These are phyloP conservation scores for Hycleus cichorii DNA, from an alignment of 1,140 invertebrate species.

Conservation along the genomic window DNA sequence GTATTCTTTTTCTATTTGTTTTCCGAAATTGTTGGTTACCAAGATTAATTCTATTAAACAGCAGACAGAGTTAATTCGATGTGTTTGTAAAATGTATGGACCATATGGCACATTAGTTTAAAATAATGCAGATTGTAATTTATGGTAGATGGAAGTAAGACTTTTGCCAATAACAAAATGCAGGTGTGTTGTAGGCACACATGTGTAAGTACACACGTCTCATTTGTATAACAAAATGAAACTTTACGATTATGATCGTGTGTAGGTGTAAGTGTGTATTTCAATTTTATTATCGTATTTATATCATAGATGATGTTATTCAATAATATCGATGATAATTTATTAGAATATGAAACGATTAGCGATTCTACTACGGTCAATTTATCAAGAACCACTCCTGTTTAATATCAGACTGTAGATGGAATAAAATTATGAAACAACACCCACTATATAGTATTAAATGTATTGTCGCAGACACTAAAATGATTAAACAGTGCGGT, in stretches of 20 bases:
- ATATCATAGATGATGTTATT: not conserved
- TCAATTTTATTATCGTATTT: not conserved
- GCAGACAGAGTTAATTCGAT: too few species aligned
- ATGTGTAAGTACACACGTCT: too few species aligned
- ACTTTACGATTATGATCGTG: conserved; percentile 12
- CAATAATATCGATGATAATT: not conserved
- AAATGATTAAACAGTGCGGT: conserved; percentile 5
- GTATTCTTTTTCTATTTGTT: too few species aligned
- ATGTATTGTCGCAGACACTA: conserved; percentile 5
- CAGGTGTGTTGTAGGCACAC: too few species aligned
- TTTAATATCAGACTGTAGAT: conserved; percentile 2
- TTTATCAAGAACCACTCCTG: conserved; percentile 13
- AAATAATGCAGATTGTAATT: too few species aligned
- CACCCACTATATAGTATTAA: not conserved
- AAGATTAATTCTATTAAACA: too few species aligned
- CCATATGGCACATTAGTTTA: too few species aligned
- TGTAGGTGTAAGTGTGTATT: not conserved
- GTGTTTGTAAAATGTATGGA: too few species aligned
- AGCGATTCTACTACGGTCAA: conserved; percentile 4
- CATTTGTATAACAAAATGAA: not conserved
- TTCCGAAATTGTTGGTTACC: too few species aligned
- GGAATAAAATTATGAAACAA: conserved; percentile 11
- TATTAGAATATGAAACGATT: conserved; percentile 7
- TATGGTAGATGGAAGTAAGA: too few species aligned
- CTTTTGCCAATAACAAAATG: too few species aligned